phyloP scores from a whole-genome alignment of 2,888 invertebrate genomes.

The Lasioglossum leucozonium region DNA sequence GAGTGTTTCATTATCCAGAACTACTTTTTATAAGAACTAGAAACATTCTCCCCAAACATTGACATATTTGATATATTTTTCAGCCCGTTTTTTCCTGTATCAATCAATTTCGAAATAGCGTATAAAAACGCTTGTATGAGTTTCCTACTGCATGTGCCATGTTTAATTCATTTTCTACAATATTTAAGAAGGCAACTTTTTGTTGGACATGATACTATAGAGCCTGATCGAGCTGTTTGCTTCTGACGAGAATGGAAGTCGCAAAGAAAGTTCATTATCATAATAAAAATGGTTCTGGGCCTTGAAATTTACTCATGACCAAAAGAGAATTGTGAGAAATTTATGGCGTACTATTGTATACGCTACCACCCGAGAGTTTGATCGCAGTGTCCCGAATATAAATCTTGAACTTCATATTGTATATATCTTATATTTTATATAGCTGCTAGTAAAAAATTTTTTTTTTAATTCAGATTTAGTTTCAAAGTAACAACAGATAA shows the following conservation, averaged over 20 bases:
- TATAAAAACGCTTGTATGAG: background rate
- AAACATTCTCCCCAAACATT: background rate
- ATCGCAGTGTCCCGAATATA: constrained; percentile 21
- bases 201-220: background rate
- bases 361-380: constrained; percentile 34
- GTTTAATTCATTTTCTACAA: background rate
- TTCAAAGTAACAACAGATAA: too few species aligned
- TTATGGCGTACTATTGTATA: constrained; percentile 13
- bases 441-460: background rate
- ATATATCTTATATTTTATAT: background rate
- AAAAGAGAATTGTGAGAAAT: constrained; percentile 5
- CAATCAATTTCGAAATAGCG: background rate
- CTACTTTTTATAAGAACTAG: background rate
- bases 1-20: background rate
- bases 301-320: constrained; percentile 7
- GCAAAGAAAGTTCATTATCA: background rate
- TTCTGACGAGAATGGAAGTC: constrained; percentile 1
- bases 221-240: background rate
- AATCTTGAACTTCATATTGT: background rate
- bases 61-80: background rate
- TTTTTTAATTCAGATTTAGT: background rate
- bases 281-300: constrained; percentile 4
- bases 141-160: background rate
- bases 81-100: background rate
- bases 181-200: background rate